Base-by-base conservation (phyloP, 2,797 vertebrate species). In the Lerista edwardsae region DNA sequence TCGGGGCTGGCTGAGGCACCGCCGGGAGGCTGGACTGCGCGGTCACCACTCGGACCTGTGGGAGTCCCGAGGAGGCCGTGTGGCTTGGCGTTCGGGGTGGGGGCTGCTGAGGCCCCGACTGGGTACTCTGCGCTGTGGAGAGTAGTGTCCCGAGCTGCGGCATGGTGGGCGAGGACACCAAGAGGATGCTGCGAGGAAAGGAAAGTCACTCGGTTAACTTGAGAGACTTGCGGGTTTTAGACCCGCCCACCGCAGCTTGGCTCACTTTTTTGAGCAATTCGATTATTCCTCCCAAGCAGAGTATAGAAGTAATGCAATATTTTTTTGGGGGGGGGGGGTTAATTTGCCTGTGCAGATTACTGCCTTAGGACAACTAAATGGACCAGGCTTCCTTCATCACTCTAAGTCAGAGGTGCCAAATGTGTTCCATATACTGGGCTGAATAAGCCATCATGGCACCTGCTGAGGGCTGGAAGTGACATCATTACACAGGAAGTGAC, bases 11-110 rank as follows among this genome's bases (percentile, higher is more conserved):
- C 84, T 97, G 98, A 75, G 96, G 90, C 19, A 94, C 92, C 0
- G 96, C 41, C 0, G 97, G 94, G 17, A 98, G 96, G 83, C 95
- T 94, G 1, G 98, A 89, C 79, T 97, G 98, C 71, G 98, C 92
- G 1, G 97, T 96, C 82, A 99, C 98, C 23, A 99, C 97, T 1
- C 98, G 96, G 7, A 99, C 98, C 94, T 99, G 99, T 0, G 98
- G 97, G 65, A 99, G 96, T 11, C 97, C 96, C 0, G 94, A 94
- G 23, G 97, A 93, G 0, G 96, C 92, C 0, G 97, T 94, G 82
- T 98, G 98, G 85, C 96, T 96, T 62, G 98, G 94, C 1, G 98
- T 95, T 39, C 98, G 95, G 0, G 97, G 81, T 0, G 93, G 44
- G 0, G 97, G 65, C 0, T 96, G 95, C 89, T 98, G 98, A 1